phyloP scores from a whole-genome alignment of 2,113 vertebrate species.

The Bubo blakistoni region DNA sequence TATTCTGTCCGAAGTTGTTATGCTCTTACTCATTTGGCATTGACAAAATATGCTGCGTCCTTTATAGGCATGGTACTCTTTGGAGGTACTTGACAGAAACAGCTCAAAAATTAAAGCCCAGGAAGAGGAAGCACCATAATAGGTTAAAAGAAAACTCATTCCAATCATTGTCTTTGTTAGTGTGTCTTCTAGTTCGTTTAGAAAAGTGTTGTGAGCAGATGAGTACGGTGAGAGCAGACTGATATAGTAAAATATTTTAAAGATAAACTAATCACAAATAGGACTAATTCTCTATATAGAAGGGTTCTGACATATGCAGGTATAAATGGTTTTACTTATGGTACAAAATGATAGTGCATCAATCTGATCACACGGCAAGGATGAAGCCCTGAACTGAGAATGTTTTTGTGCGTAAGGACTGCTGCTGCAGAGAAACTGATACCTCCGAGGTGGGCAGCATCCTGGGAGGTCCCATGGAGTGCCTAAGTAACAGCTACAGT shows the following conservation, averaged over 20 bases:
- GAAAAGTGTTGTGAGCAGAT: not conserved
- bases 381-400: not conserved
- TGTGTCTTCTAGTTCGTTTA: not conserved
- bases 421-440: not conserved
- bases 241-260: not conserved
- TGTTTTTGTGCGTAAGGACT: not conserved
- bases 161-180: not conserved
- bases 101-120: not conserved
- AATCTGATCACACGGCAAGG: not conserved
- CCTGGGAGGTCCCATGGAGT: not conserved
- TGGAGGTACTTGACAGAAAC: not conserved
- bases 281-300: not conserved
- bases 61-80: not conserved
- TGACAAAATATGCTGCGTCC: not conserved
- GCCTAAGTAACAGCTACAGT: fast-evolving
- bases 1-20: not conserved
- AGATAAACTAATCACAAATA: not conserved
- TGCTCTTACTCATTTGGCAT: not conserved
- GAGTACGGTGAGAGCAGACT: not conserved
- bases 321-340: not conserved
- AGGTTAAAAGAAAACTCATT: not conserved
- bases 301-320: not conserved
- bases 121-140: not conserved
- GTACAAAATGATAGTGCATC: not conserved
- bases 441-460: not conserved